Evolutionary conservation across 2,888 invertebrate species (phyloP), one percentile per base, ranked within the genome.

Genomic region (Azorinus chamasolen): DNA sequence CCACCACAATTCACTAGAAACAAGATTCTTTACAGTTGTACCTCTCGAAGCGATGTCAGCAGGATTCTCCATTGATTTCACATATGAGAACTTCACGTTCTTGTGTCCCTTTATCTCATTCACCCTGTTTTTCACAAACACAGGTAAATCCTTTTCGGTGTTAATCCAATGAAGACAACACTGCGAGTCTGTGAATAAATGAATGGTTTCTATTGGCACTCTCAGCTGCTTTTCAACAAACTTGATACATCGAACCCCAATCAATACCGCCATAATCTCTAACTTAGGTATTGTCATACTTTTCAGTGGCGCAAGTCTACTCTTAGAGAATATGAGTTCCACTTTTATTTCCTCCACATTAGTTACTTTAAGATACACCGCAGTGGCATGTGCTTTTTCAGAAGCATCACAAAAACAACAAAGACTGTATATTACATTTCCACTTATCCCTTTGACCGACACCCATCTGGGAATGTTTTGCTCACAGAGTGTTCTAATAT

Each of bases 371-470:
- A 65, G 41, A 27, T 72, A 61, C 4, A 72, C 27, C 18, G 22
- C 43, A 4, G 65, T 10, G n/a, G 65, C 65, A 43, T 72, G 64
- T 6, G 72, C n/a, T n/a, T 39, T 53, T 24, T 3, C 20, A 12
- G 58, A 64, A 1, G 72, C 64, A 59, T 72, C 59, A 72, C 65
- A 69, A 14, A 66, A 73, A 51, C 66, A 73, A 1, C 61, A 5
- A 2, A 66, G 24, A 6, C 10, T 32, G 10, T 6, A 32, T 10
- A 6, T 32, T 10, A 32, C 32, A 32, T 32, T 4, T 32, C 10
- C 32, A 32, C 10, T 32, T 6, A 4, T 10, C 32, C 10, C 32
- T 32, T n/a, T n/a, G n/a, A 32, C 4, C 10, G 32, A 32, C 4
- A 32, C 10, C 5, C 32, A 32, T 32, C 32, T 32, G 10, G 32